Base-by-base conservation (phyloP, 2,797 vertebrate species). In the Ispidina lecontei region DNA sequence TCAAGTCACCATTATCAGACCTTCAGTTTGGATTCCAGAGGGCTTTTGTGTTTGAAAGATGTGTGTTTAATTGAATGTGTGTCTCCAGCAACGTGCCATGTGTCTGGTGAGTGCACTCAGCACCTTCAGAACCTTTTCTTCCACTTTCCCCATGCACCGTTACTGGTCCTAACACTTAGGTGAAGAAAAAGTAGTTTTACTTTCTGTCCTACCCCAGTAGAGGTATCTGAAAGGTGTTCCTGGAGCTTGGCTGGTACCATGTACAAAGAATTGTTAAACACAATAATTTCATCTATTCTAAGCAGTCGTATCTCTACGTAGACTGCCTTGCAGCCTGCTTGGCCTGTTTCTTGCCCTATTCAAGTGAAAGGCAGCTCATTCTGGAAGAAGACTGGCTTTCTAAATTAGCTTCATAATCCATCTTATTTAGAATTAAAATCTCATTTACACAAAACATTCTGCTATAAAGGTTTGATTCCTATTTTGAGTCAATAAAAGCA, bases 151-250 rank as follows among this genome's bases (percentile, higher is more conserved):
- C 8, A 1, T 5, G 37, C 14, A 9, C 15, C 26, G 10, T 25
- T 44, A 26, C 26, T 22, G 21, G 18, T 26, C 17, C 7, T 11
- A 74, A 33, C 33, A 9, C 0, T 4, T 28, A 4, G 15, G 33
- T 21, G 39, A 18, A 6, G 58, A 25, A 47, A 35, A 70, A 37
- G 7, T 46, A 29, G 31, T 33, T 1, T 44, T 74, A 58, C 37
- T 85, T 16, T 47, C 13, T 60, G 39, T 25, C 10, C 10, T 51
- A 1, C 23, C 39, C 46, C 37, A 43, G 12, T 10, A 20, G 21
- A 2, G 41, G 52, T 41, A 28, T 35, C 33, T 7, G 0, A 21
- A 12, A 3, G 7, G 7, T 3, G 7, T 39, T 33, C 10, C 43
- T 20, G 47, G 31, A 12, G 11, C 17, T 63, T 46, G 10, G 44